A percentile compares a stretch with the other conserved stretches of the same genome.
phyloP scores from a whole-genome alignment of 1,140 invertebrate species.

The Araneus ventricosus region DNA sequence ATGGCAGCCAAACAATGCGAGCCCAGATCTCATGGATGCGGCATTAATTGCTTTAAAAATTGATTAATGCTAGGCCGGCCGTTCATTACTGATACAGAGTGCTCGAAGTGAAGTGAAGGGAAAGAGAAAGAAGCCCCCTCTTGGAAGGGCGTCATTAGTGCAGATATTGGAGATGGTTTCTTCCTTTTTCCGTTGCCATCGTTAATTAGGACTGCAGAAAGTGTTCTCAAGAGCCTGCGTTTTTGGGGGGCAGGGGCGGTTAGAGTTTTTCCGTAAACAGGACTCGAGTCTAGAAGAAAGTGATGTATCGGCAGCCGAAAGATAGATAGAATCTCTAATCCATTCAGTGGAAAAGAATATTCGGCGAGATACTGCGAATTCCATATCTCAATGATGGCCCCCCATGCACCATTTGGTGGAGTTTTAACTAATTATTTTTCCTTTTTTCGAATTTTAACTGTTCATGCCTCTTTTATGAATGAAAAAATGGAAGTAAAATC shows the following conservation, averaged over 20 bases:
- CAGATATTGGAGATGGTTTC: conserved; percentile 23
- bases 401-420: too few relatives aligned
- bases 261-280: neutral
- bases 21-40: conserved; percentile 49
- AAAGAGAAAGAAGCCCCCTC: neutral
- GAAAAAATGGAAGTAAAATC: too few relatives aligned
- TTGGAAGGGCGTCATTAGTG: conserved; percentile 38
- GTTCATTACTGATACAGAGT: conserved; percentile 13
- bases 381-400: too few relatives aligned
- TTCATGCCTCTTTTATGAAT: too few relatives aligned
- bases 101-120: neutral
- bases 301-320: neutral
- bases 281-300: neutral
- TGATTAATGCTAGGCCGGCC: conserved; percentile 48
- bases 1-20: conserved; percentile 39
- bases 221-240: neutral
- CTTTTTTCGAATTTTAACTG: too few relatives aligned
- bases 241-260: neutral
- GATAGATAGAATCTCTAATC: too few relatives aligned
- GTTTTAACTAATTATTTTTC: too few relatives aligned
- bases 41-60: conserved; percentile 67
- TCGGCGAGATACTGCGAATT: too few relatives aligned
- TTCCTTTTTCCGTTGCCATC: neutral
- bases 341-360: too few relatives aligned
- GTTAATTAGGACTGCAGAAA: conserved; percentile 24